Base-by-base conservation (phyloP, 2,113 vertebrate genomes). In the Nesoenas mayeri region DNA sequence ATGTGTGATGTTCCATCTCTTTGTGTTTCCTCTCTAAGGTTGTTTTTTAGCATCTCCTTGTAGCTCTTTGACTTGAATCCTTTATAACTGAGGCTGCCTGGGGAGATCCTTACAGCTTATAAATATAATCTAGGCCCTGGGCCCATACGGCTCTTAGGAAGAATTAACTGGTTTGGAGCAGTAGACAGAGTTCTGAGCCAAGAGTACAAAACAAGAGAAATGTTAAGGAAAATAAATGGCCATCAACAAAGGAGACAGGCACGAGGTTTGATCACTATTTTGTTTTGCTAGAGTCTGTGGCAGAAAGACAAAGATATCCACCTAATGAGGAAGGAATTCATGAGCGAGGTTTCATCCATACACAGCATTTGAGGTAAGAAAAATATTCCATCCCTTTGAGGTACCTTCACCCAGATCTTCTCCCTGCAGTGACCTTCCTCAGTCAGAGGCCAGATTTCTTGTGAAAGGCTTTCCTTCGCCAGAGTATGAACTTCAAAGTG, bases 131-230 rank as follows among this genome's bases (percentile, higher is more conserved):
- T 40, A 77, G 87, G 79, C 87, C 87, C 72, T n/a, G 83, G 89
- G 87, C 91, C 89, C 10, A 0, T 25, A 1, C 1, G 1, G 79
- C 71, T 79, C 64, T 38, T 18, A 67, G 56, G 74, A 89, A 88
- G 90, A 88, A 90, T 94, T 56, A 86, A 72, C 82, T 81, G 93
- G 79, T 90, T 92, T 96, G 95, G 93, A 94, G 93, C 85, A 81
- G 85, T 14, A 97, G 94, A 48, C 79, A 84, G 69, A 6, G 12
- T 61, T 36, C 53, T 53, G 88, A 95, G 92, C 93, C 95, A 96
- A 92, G 79, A 85, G 77, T n/a, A 28, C 61, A 90, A 64, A 94
- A 92, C 88, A 73, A 93, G 92, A 90, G 92, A 84, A 44, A 38
- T 20, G 83, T 48, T 56, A 74, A 78, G 88, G 92, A 81, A 94